These are phyloP conservation scores for Zygothrica quintamaculata DNA, from an alignment of 2,888 invertebrate genomes.

Conservation along the genomic window DNA sequence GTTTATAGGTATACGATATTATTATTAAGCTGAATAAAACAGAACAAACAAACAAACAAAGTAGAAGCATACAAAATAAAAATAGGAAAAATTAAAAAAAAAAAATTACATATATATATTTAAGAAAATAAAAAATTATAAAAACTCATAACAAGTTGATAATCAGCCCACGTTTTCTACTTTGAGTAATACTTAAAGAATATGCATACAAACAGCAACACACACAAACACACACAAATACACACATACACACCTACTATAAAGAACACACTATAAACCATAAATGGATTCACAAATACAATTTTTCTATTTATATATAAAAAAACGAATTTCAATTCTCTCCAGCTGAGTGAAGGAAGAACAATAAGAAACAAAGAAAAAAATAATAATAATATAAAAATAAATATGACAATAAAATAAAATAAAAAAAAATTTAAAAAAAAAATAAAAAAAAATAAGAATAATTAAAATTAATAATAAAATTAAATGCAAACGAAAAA, in stretches of 20 bases:
- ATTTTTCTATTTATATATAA: conserved; percentile 2
- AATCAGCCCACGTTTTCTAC: conserved; percentile 44
- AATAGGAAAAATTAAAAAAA: no score
- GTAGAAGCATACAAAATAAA: conserved; percentile 10
- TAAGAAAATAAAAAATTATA: conserved; percentile 17
- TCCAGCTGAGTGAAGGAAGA: conserved; percentile 24
- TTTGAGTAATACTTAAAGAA: conserved; percentile 35
- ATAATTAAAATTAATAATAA: no score
- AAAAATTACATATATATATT: conserved; percentile 16
- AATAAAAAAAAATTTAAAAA: no score
- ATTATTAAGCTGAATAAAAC: conserved; percentile 1
- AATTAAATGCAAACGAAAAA: no score
- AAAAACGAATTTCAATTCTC: conserved; percentile 8
- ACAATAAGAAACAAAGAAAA: no score
- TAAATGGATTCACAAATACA: conserved; percentile 27
- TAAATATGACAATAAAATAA: no score
- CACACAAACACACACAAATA: background rate
- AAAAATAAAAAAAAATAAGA: no score
- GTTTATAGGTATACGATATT: conserved; percentile 6
- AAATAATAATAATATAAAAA: no score
- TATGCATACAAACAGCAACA: no score
- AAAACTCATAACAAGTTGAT: conserved; percentile 45
- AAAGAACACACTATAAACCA: conserved; percentile 10
- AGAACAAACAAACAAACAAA: conserved; percentile 23
- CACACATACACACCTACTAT: no score